Conservation (phyloP, 1,140 invertebrate genomes). For the Leguminivora glycinivorella region DNA sequence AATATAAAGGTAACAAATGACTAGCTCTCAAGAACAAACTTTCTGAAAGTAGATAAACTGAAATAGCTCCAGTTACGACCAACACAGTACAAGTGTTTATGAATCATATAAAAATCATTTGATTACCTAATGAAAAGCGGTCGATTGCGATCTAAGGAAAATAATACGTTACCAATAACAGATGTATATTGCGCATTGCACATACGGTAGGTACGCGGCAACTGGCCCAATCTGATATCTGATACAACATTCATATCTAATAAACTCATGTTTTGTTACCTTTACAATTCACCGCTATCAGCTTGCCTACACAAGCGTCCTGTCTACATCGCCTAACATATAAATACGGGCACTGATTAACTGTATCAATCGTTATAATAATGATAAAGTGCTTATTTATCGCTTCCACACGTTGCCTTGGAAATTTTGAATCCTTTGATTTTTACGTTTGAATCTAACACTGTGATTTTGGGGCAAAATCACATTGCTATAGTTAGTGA, state of each 20-base stretch:
- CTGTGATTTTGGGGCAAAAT: not conserved
- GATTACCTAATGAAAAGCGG: not conserved
- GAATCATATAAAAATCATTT: no score
- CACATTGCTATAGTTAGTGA: not conserved
- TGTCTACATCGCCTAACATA: constrained; percentile 39
- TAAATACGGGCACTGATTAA: constrained; percentile 26
- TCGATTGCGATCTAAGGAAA: constrained; percentile 1
- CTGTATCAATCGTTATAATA: constrained; percentile 28
- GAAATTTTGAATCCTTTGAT: constrained; percentile 7
- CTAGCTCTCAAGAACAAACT: no score
- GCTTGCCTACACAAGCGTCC: constrained; percentile 49
- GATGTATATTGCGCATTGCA: constrained; percentile 10
- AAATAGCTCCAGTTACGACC: no score
- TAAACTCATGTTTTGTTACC: constrained; percentile 65
- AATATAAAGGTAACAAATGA: no score
- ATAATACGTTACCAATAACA: not conserved
- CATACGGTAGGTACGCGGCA: constrained; percentile 37
- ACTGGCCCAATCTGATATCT: constrained; percentile 47
- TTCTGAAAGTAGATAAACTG: no score
- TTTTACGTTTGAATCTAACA: not conserved
- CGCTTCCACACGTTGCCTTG: constrained; percentile 4
- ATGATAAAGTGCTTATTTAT: constrained; percentile 25
- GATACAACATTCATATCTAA: constrained; percentile 69
- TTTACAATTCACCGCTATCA: constrained; percentile 69
- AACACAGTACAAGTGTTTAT: no score